Conservation (phyloP, 2,888 invertebrate genomes). For the Cantharis lateralis region DNA sequence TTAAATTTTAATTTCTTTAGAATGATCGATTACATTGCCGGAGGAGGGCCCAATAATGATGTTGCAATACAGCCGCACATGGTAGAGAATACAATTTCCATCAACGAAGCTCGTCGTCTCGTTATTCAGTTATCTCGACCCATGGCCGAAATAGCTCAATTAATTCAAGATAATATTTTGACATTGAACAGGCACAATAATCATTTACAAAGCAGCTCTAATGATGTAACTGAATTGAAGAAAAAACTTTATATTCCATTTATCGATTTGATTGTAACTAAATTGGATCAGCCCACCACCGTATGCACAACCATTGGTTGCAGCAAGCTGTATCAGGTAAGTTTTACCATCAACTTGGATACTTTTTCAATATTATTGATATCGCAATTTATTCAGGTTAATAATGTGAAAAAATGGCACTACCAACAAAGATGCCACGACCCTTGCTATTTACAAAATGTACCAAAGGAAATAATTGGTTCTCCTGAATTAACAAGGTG, state of each 20-base stretch:
- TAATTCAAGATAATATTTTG: neutral
- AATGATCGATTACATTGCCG: neutral
- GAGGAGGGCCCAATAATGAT: neutral
- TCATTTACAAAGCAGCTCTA: too few species aligned
- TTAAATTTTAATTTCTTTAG: neutral
- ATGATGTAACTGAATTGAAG: neutral
- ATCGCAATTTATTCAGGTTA: constrained; percentile 1
- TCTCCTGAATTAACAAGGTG: too few species aligned
- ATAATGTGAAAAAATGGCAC: too few species aligned
- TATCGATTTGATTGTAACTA: neutral
- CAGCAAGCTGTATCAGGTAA: neutral
- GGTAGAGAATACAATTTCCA: neutral
- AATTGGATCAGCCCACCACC: neutral
- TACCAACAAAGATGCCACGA: too few species aligned
- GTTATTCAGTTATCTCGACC: neutral
- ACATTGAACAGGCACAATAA: neutral
- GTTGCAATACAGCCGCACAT: neutral
- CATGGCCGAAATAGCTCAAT: neutral
- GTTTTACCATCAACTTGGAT: neutral
- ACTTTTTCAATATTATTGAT: too few species aligned
- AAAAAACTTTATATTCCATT: neutral
- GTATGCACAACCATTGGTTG: neutral
- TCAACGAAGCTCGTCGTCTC: neutral
- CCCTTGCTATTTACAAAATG: too few species aligned
- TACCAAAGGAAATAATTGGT: too few species aligned